phyloP scores from a whole-genome alignment of 2,113 vertebrate genomes.

The Xenotilapia leptura region DNA sequence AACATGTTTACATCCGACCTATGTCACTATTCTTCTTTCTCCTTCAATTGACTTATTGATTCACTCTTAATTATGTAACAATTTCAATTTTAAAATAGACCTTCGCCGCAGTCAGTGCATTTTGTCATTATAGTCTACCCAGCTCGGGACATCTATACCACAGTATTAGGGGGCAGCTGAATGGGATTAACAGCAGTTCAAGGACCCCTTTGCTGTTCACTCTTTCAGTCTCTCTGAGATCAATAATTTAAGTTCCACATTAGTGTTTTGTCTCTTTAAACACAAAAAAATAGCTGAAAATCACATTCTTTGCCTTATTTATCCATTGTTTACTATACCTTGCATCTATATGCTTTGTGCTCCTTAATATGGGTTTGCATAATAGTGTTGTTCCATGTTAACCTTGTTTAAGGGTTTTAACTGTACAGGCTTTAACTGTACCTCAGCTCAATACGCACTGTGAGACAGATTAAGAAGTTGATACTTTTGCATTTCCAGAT shows the following conservation, averaged over 20 bases:
- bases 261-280: not conserved
- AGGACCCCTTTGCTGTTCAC: not conserved
- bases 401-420: not conserved
- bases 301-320: not conserved
- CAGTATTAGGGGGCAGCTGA: conserved; percentile 24
- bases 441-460: not conserved
- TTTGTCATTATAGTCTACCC: conserved; percentile 4
- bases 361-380: not conserved
- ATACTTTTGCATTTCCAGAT: not conserved
- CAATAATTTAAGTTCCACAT: conserved; percentile 2
- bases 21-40: conserved; percentile 16
- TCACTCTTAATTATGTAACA: conserved; percentile 61
- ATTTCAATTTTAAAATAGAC: conserved; percentile 49
- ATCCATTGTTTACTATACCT: not conserved
- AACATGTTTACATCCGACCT: conserved; percentile 24
- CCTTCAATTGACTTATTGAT: conserved; percentile 54
- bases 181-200: conserved; percentile 34
- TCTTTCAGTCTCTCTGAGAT: not conserved
- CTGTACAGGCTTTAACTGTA: not conserved
- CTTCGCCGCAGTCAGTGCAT: not conserved
- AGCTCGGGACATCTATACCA: not conserved
- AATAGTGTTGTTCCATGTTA: not conserved
- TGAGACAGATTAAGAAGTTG: not conserved
- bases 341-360: not conserved
- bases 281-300: not conserved